phyloP scores from a whole-genome alignment of 2,113 vertebrate genomes.

The Istiophorus platypterus region DNA sequence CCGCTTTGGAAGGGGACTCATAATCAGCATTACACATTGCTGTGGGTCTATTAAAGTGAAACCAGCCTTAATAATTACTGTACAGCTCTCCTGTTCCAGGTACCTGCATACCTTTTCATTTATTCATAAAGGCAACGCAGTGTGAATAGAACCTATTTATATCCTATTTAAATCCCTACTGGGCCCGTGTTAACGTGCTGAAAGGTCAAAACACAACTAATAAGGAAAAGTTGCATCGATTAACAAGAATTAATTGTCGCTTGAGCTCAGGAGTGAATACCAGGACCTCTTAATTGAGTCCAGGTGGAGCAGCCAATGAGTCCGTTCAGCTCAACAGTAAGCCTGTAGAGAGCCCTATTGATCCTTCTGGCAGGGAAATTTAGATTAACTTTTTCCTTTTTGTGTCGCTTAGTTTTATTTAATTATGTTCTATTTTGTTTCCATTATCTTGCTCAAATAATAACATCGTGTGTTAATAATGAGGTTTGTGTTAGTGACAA shows the following conservation, averaged over 20 bases:
- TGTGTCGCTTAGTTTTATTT: neutral
- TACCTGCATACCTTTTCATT: constrained; percentile 63
- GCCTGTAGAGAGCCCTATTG: neutral
- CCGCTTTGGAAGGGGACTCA: neutral
- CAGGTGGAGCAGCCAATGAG: constrained; percentile 51
- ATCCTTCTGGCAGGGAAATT: neutral
- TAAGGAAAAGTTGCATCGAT: constrained; percentile 69
- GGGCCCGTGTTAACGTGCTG: constrained; percentile 58
- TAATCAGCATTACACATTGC: constrained; percentile 27
- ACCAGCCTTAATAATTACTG: constrained; percentile 53
- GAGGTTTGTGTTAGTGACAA: neutral
- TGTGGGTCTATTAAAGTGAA: constrained; percentile 43
- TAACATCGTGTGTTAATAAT: neutral
- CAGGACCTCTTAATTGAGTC: constrained; percentile 63
- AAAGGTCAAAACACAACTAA: constrained; percentile 77
- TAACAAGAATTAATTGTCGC: constrained; percentile 67
- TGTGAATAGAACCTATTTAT: constrained; percentile 44
- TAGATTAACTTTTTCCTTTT: neutral
- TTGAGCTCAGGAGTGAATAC: constrained; percentile 46
- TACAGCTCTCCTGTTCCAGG: constrained; percentile 35
- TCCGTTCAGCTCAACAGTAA: constrained; percentile 16
- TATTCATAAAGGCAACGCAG: constrained; percentile 76
- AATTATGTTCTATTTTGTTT: neutral
- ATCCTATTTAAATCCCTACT: constrained; percentile 53
- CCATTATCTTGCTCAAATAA: neutral